These are phyloP conservation scores for Mola mola DNA, from an alignment of 2,113 vertebrate species.

Conservation along the genomic window DNA sequence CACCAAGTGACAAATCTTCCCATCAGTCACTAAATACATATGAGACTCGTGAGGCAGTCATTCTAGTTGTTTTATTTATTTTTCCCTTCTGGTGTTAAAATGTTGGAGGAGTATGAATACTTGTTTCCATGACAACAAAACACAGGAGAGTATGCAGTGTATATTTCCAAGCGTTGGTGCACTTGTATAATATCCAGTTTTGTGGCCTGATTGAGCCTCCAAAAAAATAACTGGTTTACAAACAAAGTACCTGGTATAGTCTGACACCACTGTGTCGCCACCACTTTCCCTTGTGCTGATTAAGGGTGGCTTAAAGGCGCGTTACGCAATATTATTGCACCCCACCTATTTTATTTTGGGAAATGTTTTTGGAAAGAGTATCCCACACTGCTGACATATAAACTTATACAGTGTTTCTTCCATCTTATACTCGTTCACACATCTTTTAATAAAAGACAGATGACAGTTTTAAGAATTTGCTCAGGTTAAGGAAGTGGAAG, in stretches of 20 bases:
- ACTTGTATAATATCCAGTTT: slow-evolving; percentile 67
- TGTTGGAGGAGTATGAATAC: slow-evolving; percentile 41
- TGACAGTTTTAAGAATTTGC: too few relatives aligned
- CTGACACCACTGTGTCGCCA: slow-evolving; percentile 12
- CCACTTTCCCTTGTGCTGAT: slow-evolving; percentile 3
- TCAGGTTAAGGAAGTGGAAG: too few relatives aligned
- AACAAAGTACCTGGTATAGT: slow-evolving; percentile 32
- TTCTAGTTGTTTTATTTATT: background rate
- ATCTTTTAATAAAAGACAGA: too few relatives aligned
- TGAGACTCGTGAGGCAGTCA: background rate
- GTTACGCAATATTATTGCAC: too few relatives aligned
- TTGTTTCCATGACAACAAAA: slow-evolving; percentile 78
- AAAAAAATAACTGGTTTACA: slow-evolving; percentile 49
- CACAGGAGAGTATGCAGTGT: slow-evolving; percentile 51
- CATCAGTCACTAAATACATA: too few relatives aligned
- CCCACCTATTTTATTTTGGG: too few relatives aligned
- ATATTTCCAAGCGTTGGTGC: slow-evolving; percentile 46
- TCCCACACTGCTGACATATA: too few relatives aligned
- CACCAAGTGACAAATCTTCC: too few relatives aligned
- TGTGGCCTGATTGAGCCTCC: slow-evolving; percentile 46
- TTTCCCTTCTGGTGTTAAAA: slow-evolving; percentile 35
- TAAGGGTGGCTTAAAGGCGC: too few relatives aligned
- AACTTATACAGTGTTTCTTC: too few relatives aligned
- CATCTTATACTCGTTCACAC: too few relatives aligned
- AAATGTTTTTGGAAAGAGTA: too few relatives aligned